These are phyloP conservation scores for Electrophaes corylata DNA, from an alignment of 2,888 invertebrate genomes.

Conservation along the genomic window DNA sequence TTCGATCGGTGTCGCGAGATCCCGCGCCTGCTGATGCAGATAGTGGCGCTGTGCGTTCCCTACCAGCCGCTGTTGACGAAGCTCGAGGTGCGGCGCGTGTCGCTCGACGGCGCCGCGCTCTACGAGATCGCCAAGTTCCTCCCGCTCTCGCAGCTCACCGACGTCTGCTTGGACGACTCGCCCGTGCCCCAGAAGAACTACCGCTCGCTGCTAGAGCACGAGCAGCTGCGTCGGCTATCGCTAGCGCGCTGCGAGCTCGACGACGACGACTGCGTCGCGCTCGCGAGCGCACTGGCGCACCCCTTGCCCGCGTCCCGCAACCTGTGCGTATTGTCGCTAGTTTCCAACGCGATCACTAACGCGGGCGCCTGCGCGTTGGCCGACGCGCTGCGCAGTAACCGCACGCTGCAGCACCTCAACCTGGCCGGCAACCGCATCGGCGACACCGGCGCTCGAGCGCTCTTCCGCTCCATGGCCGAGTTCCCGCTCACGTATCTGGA, in stretches of 20 bases:
- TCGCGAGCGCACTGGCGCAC: conserved; percentile 39
- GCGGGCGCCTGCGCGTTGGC: conserved; percentile 42
- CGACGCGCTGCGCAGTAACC: conserved; percentile 44
- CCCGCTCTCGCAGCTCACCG: conserved; percentile 39
- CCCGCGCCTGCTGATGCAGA: conserved; percentile 43
- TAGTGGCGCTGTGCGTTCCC: conserved; percentile 44
- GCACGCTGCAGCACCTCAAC: conserved; percentile 45
- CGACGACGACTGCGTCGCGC: conserved; percentile 38
- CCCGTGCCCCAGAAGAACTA: conserved; percentile 39
- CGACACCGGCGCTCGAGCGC: conserved; percentile 39
- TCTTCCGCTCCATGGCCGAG: conserved; percentile 38
- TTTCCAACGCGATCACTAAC: conserved; percentile 42
- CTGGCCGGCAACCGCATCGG: conserved; percentile 46
- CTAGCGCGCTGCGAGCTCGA: conserved; percentile 45
- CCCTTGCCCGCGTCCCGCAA: conserved; percentile 38
- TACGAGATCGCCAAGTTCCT: conserved; percentile 38
- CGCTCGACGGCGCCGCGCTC: conserved; percentile 33
- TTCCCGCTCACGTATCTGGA: conserved; percentile 43
- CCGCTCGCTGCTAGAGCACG: conserved; percentile 36
- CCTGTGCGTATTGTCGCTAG: conserved; percentile 35
- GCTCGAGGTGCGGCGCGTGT: conserved; percentile 36
- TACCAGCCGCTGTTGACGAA: conserved; percentile 37
- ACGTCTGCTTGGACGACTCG: conserved; percentile 49
- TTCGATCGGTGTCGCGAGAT: conserved; percentile 28
- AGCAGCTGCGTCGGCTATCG: conserved; percentile 38